These are phyloP conservation scores for Petrolisthes manimaculis DNA, from an alignment of 2,888 invertebrate species.

Conservation along the genomic window DNA sequence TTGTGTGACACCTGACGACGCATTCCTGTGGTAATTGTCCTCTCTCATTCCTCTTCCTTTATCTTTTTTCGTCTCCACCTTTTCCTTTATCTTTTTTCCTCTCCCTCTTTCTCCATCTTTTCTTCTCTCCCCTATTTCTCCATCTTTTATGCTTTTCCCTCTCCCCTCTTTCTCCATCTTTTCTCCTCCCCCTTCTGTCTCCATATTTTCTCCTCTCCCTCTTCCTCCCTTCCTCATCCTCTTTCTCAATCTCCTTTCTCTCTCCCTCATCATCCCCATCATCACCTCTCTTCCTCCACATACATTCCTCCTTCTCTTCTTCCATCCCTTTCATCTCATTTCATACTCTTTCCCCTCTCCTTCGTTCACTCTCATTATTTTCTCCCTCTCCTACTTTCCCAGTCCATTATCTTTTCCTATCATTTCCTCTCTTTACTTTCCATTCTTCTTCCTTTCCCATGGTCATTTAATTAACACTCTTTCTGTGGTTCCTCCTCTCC, in stretches of 20 bases:
- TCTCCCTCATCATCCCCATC: neutral
- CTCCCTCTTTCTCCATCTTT: conserved; percentile 1
- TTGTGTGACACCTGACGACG: conserved; percentile 15
- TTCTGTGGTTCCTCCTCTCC: neutral
- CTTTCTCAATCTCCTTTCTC: neutral
- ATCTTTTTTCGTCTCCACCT: neutral
- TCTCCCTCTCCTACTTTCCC: neutral
- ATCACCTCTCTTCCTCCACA: too few relatives aligned
- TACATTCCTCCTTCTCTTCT: too few relatives aligned
- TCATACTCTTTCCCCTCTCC: neutral
- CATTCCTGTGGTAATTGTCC: conserved; percentile 16
- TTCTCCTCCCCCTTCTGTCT: too few relatives aligned
- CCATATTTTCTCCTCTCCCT: conserved; percentile 13
- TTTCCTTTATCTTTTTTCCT: neutral
- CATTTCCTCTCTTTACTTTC: neutral
- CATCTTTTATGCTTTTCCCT: too few relatives aligned
- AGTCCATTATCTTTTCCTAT: neutral
- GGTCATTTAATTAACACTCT: neutral
- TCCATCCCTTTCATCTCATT: neutral
- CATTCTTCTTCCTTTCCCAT: neutral
- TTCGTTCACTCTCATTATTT: neutral
- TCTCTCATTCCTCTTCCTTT: too few relatives aligned
- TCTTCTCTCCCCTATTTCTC: too few relatives aligned
- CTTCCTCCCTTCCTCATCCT: conserved; percentile 2
- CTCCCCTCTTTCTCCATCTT: too few relatives aligned